phyloP scores from a whole-genome alignment of 2,113 vertebrate species.

The Ancistrus triradiatus region DNA sequence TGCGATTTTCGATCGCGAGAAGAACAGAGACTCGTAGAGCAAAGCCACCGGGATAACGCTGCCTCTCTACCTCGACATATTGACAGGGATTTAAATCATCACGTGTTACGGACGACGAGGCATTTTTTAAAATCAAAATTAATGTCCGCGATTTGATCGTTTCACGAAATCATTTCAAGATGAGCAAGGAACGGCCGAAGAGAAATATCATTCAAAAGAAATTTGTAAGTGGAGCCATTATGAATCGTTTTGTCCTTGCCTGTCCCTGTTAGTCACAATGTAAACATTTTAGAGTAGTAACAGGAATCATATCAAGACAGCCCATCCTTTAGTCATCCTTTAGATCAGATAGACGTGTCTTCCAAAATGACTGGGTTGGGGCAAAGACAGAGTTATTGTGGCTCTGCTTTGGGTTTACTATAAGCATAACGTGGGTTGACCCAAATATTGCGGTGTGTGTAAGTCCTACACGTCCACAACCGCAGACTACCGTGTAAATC shows the following conservation, averaged over 20 bases:
- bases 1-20: constrained; percentile 41
- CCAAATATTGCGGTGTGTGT: constrained; percentile 37
- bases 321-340: background rate
- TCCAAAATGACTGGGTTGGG: background rate
- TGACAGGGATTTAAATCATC: constrained; percentile 74
- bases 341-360: background rate
- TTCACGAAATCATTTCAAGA: constrained; percentile 87
- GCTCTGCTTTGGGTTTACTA: constrained; percentile 12
- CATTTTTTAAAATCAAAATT: constrained; percentile 68
- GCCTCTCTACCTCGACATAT: constrained; percentile 48
- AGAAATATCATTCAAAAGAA: constrained; percentile 99
- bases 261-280: constrained; percentile 1
- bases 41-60: constrained; percentile 50
- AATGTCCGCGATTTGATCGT: constrained; percentile 90
- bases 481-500: background rate
- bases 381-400: background rate
- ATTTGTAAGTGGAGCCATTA: constrained; percentile 83
- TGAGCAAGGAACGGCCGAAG: constrained; percentile 99
- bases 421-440: constrained; percentile 40
- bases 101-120: constrained; percentile 58
- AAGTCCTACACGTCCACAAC: background rate
- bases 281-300: background rate
- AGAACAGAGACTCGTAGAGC: constrained; percentile 47
- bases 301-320: background rate
- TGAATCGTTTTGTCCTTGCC: constrained; percentile 15